Evolutionary conservation across 2,888 invertebrate genomes (phyloP).

Genomic region (Cerastis rubricosa): DNA sequence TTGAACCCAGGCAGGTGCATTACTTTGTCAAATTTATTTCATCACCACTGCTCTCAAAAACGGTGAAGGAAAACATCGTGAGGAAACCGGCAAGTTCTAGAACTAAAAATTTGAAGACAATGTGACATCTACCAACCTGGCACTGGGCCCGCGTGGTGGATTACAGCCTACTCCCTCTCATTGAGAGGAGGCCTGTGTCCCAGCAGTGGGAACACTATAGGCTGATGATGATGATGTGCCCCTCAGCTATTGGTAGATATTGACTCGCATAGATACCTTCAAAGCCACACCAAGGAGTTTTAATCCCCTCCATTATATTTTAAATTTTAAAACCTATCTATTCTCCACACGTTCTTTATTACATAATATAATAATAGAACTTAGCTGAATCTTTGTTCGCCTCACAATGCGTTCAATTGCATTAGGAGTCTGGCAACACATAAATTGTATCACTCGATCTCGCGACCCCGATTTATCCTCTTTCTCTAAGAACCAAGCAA

Average conservation of each 20-base stretch:
- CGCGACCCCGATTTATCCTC: constrained; percentile 70
- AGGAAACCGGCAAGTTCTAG: too few relatives aligned
- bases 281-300: constrained; percentile 1
- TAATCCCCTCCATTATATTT: background rate
- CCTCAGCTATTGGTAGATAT: background rate
- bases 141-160: too few relatives aligned
- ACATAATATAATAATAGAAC: constrained; percentile 56
- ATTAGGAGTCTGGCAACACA: constrained; percentile 73
- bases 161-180: too few relatives aligned
- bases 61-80: too few relatives aligned
- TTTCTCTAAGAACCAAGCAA: constrained; percentile 58
- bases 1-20: too few relatives aligned
- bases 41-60: too few relatives aligned
- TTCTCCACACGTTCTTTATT: constrained; percentile 31
- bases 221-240: too few relatives aligned
- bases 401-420: constrained; percentile 75
- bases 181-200: too few relatives aligned
- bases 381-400: constrained; percentile 59
- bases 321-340: constrained; percentile 12
- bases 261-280: background rate
- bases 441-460: constrained; percentile 77
- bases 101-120: too few relatives aligned
- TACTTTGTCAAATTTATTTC: too few relatives aligned
- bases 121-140: too few relatives aligned
- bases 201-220: too few relatives aligned